Percentiles rank a stretch among this genome's conserved stretches.
Evolutionary conservation across 2,113 vertebrate genomes (phyloP).

Genomic region (Mus pahari): DNA sequence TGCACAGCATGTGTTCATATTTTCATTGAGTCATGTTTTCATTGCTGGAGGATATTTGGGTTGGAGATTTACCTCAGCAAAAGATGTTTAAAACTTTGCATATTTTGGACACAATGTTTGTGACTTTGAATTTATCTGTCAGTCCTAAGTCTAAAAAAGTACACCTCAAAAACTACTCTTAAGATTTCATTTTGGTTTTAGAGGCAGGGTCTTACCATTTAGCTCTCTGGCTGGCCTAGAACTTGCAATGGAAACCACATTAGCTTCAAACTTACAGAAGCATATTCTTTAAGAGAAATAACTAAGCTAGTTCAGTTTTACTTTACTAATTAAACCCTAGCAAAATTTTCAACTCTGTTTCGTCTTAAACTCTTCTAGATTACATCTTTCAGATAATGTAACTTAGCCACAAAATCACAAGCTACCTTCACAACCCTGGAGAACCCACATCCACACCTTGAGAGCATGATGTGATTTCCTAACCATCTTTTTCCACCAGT

Average conservation of each 20-base stretch:
- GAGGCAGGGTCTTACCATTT: background rate
- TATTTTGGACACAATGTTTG: background rate
- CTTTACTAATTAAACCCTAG: background rate
- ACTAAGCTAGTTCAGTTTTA: background rate
- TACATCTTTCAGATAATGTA: background rate
- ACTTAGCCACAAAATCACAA: background rate
- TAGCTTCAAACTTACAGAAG: background rate
- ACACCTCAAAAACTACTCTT: background rate
- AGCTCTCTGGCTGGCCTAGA: background rate
- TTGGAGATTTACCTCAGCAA: background rate
- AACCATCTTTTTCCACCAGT: background rate
- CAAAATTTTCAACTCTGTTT: background rate
- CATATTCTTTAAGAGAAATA: background rate
- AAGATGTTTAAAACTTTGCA: background rate
- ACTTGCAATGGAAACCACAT: background rate
- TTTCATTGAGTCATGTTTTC: too few relatives aligned
- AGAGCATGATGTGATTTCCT: too few relatives aligned
- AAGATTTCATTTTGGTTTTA: background rate
- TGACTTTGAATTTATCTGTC: background rate
- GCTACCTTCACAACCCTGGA: background rate
- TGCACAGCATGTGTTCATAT: too few relatives aligned
- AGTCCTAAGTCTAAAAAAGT: background rate
- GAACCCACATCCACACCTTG: background rate
- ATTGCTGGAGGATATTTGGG: too few relatives aligned
- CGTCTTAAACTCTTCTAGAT: background rate